A percentile compares a stretch with the other conserved stretches of the same genome.
These are phyloP conservation scores for Uria lomvia DNA, from an alignment of 2,113 vertebrate genomes.

Conservation along the genomic window DNA sequence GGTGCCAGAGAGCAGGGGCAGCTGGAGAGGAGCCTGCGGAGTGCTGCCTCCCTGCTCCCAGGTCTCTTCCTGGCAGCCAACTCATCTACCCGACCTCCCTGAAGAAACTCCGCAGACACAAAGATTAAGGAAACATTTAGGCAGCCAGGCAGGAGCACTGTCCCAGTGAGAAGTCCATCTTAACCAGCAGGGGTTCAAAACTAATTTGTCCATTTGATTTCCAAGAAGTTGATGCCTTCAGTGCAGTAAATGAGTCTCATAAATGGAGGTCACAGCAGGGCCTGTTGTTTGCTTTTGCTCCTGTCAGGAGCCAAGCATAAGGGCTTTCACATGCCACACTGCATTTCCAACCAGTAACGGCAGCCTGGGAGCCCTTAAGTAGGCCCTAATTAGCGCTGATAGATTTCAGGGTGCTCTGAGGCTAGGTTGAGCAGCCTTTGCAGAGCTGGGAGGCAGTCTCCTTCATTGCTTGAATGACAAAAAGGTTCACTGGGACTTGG, in stretches of 20 bases:
- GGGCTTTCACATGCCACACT: conserved; percentile 27
- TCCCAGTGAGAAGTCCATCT: conserved; percentile 55
- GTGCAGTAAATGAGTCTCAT: conserved; percentile 52
- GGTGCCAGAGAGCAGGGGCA: not conserved
- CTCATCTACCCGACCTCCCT: not conserved
- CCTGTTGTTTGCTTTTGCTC: conserved; percentile 45
- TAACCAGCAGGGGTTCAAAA: conserved; percentile 48
- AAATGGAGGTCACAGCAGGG: conserved; percentile 65
- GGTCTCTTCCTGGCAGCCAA: not conserved
- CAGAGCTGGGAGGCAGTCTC: conserved; percentile 31
- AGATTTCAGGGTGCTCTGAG: conserved; percentile 54
- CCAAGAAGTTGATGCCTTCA: conserved; percentile 47
- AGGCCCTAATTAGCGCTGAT: conserved; percentile 60
- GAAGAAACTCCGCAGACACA: not conserved
- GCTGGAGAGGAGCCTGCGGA: not conserved
- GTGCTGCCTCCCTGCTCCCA: not conserved
- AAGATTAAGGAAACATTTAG: conserved; percentile 14
- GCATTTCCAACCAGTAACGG: conserved; percentile 12
- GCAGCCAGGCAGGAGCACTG: not conserved
- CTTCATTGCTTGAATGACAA: conserved; percentile 54
- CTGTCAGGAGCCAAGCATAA: conserved; percentile 44
- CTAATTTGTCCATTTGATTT: conserved; percentile 64
- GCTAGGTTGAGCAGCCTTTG: conserved; percentile 3
- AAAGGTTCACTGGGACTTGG: conserved; percentile 5
- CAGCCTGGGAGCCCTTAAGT: conserved; percentile 47